Conservation (phyloP, 2,113 vertebrate species). For the Hydrolagus affinis region DNA sequence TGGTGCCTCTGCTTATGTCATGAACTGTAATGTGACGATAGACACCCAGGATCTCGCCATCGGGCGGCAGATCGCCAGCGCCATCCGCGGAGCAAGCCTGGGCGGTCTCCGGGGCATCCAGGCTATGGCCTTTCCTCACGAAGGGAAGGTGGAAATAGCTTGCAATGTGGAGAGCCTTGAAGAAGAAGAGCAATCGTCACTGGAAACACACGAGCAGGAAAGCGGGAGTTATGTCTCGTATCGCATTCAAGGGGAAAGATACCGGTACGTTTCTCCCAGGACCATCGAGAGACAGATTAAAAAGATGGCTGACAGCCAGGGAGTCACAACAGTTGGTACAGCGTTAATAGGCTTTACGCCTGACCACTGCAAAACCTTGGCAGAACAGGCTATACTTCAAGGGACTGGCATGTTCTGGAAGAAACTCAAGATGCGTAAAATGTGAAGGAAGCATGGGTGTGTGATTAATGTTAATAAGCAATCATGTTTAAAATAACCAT, state of each 20-base stretch:
- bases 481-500: not conserved
- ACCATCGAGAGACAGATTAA: conserved; percentile 49
- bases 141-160: conserved; percentile 55
- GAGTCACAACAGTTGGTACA: conserved; percentile 45
- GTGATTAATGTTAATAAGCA: not conserved
- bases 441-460: conserved; percentile 42
- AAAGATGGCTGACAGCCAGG: conserved; percentile 44
- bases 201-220: conserved; percentile 32
- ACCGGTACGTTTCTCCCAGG: conserved; percentile 48
- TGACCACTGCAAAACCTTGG: conserved; percentile 50
- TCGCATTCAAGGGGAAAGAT: conserved; percentile 41
- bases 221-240: conserved; percentile 41
- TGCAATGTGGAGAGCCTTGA: conserved; percentile 59
- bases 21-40: conserved; percentile 64
- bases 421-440: conserved; percentile 42
- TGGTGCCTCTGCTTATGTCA: conserved; percentile 55
- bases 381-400: conserved; percentile 50
- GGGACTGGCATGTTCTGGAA: conserved; percentile 58
- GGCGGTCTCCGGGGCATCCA: conserved; percentile 57
- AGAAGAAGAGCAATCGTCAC: conserved; percentile 14
- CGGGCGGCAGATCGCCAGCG: conserved; percentile 47
- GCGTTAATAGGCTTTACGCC: conserved; percentile 57
- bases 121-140: conserved; percentile 54
- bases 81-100: conserved; percentile 45
- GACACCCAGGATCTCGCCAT: conserved; percentile 51